Percentiles rank a stretch among this genome's conserved stretches.
phyloP scores from a whole-genome alignment of 1,140 invertebrate species.

The Halesus radiatus region DNA sequence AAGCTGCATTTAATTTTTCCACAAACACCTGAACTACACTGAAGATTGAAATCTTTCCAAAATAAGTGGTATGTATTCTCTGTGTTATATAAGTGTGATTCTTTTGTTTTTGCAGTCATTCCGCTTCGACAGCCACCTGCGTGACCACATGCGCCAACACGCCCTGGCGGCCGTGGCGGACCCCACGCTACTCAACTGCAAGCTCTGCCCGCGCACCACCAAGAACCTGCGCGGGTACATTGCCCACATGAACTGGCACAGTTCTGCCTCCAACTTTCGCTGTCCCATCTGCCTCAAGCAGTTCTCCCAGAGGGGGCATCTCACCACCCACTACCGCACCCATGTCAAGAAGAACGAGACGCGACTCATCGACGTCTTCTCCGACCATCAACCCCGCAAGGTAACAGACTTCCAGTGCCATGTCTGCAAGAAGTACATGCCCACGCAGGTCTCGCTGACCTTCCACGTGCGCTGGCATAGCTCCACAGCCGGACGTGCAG shows the following conservation, averaged over 20 bases:
- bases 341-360: slow-evolving; percentile 60
- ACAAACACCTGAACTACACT: too few species aligned
- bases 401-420: slow-evolving; percentile 60
- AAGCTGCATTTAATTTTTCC: too few species aligned
- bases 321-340: slow-evolving; percentile 66
- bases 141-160: slow-evolving; percentile 66
- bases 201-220: slow-evolving; percentile 64
- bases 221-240: slow-evolving; percentile 67
- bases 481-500: slow-evolving; percentile 61
- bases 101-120: slow-evolving; percentile 62
- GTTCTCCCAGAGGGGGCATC: slow-evolving; percentile 64
- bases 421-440: slow-evolving; percentile 65
- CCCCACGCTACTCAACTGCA: slow-evolving; percentile 63
- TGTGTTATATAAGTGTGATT: too few species aligned
- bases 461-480: slow-evolving; percentile 66
- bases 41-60: too few species aligned
- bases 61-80: too few species aligned
- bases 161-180: slow-evolving; percentile 64
- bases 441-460: slow-evolving; percentile 64
- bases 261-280: slow-evolving; percentile 65
- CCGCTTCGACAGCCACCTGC: slow-evolving; percentile 65
- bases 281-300: slow-evolving; percentile 67
- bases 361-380: not conserved
- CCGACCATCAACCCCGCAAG: slow-evolving; percentile 53
- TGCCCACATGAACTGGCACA: slow-evolving; percentile 68